These are phyloP conservation scores for Chironomus riparius DNA, from an alignment of 2,888 invertebrate genomes.

Conservation along the genomic window DNA sequence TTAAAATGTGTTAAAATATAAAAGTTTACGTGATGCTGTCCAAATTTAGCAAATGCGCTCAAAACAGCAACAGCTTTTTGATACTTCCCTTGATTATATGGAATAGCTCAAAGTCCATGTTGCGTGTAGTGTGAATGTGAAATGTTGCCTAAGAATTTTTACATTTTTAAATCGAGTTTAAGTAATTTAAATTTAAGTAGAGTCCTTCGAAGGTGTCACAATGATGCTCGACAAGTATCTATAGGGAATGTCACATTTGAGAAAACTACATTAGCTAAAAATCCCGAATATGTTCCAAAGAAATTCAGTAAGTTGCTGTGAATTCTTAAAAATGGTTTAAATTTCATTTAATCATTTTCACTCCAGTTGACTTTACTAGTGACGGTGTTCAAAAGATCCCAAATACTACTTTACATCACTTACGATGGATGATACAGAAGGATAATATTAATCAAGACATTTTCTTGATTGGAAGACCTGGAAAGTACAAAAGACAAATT, in stretches of 20 bases:
- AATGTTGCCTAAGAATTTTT: background rate
- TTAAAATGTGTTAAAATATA: too few relatives aligned
- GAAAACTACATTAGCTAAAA: conserved; percentile 44
- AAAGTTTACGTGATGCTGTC: too few relatives aligned
- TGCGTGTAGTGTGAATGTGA: background rate
- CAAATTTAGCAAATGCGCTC: too few relatives aligned
- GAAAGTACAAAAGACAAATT: conserved; percentile 65
- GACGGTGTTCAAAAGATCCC: conserved; percentile 50
- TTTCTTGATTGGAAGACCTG: conserved; percentile 88
- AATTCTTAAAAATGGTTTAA: conserved; percentile 28
- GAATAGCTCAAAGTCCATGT: background rate
- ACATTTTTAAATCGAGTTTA: background rate
- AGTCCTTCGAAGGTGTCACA: background rate
- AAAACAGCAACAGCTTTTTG: too few relatives aligned
- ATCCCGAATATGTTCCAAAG: conserved; percentile 72
- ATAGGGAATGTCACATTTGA: background rate
- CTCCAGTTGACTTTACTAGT: background rate
- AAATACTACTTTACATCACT: conserved; percentile 67
- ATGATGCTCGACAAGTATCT: background rate
- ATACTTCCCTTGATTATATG: background rate
- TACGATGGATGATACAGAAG: conserved; percentile 96
- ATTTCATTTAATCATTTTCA: background rate
- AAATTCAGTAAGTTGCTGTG: conserved; percentile 36
- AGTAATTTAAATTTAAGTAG: background rate
- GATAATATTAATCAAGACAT: conserved; percentile 89